These are phyloP conservation scores for Morpho helenor DNA, from an alignment of 2,888 invertebrate species.

Conservation along the genomic window DNA sequence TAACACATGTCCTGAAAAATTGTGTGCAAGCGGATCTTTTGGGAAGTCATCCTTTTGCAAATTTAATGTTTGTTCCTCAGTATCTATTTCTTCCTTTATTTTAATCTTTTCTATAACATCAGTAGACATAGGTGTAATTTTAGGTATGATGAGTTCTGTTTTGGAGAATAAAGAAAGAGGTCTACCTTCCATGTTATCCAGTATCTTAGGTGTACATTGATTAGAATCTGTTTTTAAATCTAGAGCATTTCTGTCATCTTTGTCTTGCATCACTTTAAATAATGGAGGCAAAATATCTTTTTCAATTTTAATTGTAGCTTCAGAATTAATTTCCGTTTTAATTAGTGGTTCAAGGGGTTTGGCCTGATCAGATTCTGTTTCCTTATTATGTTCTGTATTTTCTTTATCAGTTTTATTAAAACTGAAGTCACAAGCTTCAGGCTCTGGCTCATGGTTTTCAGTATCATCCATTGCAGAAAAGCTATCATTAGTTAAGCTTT, in stretches of 20 bases:
- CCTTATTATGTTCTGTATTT: slow-evolving; percentile 58
- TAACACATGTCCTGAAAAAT: slow-evolving; percentile 57
- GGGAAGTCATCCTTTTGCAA: slow-evolving; percentile 68
- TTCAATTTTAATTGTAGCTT: slow-evolving; percentile 56
- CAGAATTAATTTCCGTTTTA: slow-evolving; percentile 51
- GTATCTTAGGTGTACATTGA: slow-evolving; percentile 38
- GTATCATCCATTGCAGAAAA: slow-evolving; percentile 88
- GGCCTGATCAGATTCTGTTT: slow-evolving; percentile 48
- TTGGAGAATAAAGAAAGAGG: slow-evolving; percentile 66
- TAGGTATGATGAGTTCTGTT: slow-evolving; percentile 82
- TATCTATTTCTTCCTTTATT: slow-evolving; percentile 73
- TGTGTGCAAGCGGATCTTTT: slow-evolving; percentile 70
- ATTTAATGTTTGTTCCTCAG: slow-evolving; percentile 62
- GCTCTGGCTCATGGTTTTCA: slow-evolving; percentile 74
- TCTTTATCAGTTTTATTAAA: slow-evolving; percentile 69
- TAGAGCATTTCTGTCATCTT: slow-evolving; percentile 58
- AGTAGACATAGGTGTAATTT: slow-evolving; percentile 76
- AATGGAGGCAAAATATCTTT: slow-evolving; percentile 56
- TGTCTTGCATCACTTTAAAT: slow-evolving; percentile 53
- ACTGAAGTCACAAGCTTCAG: slow-evolving; percentile 72
- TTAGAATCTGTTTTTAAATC: slow-evolving; percentile 65
- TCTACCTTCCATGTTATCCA: slow-evolving; percentile 53
- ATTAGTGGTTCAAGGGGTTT: slow-evolving; percentile 57
- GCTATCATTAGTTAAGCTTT: slow-evolving; percentile 91
- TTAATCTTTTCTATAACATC: slow-evolving; percentile 71